A percentile compares a stretch with the other conserved stretches of the same genome.
These are phyloP conservation scores for Vanessa atalanta DNA, from an alignment of 1,140 invertebrate species.

Conservation along the genomic window DNA sequence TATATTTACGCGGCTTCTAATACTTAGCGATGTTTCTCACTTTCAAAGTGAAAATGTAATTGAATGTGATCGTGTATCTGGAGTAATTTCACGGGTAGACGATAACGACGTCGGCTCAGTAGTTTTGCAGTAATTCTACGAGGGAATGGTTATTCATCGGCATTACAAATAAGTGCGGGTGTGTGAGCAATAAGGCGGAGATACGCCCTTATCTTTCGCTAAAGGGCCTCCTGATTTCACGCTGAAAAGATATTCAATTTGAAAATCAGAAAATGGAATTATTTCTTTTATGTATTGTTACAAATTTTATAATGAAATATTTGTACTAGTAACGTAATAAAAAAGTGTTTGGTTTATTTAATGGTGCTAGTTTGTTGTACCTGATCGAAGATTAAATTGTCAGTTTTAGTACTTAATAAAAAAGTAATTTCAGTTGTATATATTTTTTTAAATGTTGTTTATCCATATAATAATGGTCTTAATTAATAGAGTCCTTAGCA, in stretches of 20 bases:
- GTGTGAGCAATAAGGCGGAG: background rate
- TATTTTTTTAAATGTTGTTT: too few relatives aligned
- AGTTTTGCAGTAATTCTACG: slow-evolving; percentile 3
- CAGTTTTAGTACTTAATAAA: too few relatives aligned
- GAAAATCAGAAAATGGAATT: background rate
- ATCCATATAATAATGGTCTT: too few relatives aligned
- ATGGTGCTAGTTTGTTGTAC: too few relatives aligned
- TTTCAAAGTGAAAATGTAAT: background rate
- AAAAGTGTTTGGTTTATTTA: too few relatives aligned
- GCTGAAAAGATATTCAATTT: background rate
- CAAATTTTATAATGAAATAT: background rate
- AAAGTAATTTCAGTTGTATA: too few relatives aligned
- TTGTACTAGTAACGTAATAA: too few relatives aligned
- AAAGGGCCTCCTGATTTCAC: background rate
- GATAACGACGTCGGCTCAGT: slow-evolving; percentile 18
- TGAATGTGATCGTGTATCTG: slow-evolving; percentile 3
- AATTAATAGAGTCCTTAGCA: too few relatives aligned
- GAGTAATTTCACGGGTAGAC: slow-evolving; percentile 20
- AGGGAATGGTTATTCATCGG: slow-evolving; percentile 8
- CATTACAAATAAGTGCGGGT: background rate
- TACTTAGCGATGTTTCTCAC: background rate
- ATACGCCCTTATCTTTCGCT: background rate
- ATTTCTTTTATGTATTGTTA: background rate
- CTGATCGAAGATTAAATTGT: too few relatives aligned
- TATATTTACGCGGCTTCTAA: background rate